phyloP scores from a whole-genome alignment of 2,888 invertebrate species.

The Deroplatys truncata region DNA sequence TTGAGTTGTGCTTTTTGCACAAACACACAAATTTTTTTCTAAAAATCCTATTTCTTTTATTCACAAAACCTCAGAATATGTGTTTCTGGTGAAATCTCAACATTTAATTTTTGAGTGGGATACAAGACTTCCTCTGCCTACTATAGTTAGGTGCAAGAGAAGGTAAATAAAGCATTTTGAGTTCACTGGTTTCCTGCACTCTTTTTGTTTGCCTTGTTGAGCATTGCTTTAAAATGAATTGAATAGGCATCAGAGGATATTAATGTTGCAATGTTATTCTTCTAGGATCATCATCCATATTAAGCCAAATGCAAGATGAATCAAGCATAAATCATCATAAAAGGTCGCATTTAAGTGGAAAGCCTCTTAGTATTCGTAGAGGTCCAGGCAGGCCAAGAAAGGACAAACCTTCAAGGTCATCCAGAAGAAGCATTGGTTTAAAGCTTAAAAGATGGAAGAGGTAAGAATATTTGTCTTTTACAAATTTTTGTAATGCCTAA shows the following conservation, averaged over 20 bases:
- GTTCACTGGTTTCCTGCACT: too few species aligned
- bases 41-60: too few species aligned
- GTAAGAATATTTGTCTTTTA: conserved; percentile 28
- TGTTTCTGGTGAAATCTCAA: too few species aligned
- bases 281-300: neutral
- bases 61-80: too few species aligned
- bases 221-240: too few species aligned
- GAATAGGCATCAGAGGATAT: neutral
- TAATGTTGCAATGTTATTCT: neutral
- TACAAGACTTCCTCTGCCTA: too few species aligned
- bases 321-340: neutral
- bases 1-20: too few species aligned
- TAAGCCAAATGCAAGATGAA: neutral
- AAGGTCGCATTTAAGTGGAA: conserved; percentile 41
- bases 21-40: too few species aligned
- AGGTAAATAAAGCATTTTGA: too few species aligned
- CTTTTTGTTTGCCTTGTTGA: too few species aligned
- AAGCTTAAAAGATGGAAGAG: conserved; percentile 44
- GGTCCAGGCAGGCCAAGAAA: conserved; percentile 78
- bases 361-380: conserved; percentile 59
- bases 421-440: conserved; percentile 38
- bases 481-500: neutral
- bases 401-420: conserved; percentile 45
- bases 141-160: too few species aligned
- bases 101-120: too few species aligned